Percentiles rank a stretch among this genome's conserved stretches.
These are phyloP conservation scores for Notoglanidium macrostoma DNA, from an alignment of 2,797 vertebrate genomes.

Conservation along the genomic window DNA sequence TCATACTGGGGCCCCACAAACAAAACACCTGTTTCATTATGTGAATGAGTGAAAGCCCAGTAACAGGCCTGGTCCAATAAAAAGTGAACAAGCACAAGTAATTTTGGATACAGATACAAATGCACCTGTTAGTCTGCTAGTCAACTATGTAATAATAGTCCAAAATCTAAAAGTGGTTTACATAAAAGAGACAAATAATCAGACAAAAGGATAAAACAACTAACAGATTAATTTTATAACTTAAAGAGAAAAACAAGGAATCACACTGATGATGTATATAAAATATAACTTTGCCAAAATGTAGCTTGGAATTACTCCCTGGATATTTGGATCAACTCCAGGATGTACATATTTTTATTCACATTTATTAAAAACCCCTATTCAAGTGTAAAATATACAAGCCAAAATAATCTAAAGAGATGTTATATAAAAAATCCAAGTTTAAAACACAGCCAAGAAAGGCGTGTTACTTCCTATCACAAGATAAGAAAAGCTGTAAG, in stretches of 20 bases:
- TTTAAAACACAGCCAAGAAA: too few species aligned
- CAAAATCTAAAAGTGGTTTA: background rate
- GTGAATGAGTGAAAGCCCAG: background rate
- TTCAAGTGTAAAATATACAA: too few species aligned
- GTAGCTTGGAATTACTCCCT: too few species aligned
- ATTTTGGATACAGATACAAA: background rate
- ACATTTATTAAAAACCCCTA: too few species aligned
- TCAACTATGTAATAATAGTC: background rate
- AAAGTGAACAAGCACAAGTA: background rate
- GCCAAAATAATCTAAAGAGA: too few species aligned
- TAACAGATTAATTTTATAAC: background rate
- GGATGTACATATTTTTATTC: too few species aligned
- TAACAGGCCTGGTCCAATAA: background rate
- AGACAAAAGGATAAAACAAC: background rate
- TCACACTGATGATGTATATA: background rate
- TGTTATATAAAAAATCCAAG: too few species aligned
- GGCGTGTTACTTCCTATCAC: too few species aligned
- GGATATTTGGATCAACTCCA: too few species aligned
- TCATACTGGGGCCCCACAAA: background rate
- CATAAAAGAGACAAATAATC: background rate
- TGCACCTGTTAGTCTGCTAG: background rate
- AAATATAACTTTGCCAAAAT: background rate
- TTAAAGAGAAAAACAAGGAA: background rate
- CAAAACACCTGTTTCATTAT: background rate
- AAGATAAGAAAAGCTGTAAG: too few species aligned